Conservation (phyloP, 2,113 vertebrate species). For the Psilopsiagon aymara region DNA sequence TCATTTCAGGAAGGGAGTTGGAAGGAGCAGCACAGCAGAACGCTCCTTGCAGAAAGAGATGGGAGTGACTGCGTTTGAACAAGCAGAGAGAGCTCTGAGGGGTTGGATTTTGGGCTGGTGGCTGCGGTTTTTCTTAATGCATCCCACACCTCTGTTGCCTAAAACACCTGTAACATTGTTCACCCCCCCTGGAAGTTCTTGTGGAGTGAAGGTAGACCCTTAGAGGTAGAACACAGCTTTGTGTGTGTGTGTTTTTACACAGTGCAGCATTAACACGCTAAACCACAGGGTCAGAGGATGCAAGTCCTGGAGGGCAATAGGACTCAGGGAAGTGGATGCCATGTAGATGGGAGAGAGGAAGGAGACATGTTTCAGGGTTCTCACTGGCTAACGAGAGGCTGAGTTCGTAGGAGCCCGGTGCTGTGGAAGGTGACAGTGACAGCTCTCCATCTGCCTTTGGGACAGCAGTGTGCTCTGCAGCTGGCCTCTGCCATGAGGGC, state of each 20-base stretch:
- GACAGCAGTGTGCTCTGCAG: neutral
- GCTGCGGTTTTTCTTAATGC: neutral
- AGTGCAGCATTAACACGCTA: neutral
- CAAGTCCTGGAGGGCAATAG: neutral
- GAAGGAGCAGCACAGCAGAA: neutral
- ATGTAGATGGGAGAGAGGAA: neutral
- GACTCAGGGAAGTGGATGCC: neutral
- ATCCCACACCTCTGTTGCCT: neutral
- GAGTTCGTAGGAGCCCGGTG: neutral
- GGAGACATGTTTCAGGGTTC: neutral
- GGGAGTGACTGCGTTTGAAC: neutral
- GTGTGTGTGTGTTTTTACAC: neutral
- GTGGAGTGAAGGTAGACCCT: neutral
- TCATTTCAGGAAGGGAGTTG: neutral
- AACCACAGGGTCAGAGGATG: neutral
- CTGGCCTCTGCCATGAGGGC: neutral
- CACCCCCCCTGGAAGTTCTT: neutral
- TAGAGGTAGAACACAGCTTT: neutral
- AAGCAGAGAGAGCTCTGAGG: neutral
- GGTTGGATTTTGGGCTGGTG: neutral
- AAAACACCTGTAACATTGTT: neutral
- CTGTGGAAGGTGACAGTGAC: neutral
- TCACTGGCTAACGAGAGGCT: rapidly evolving
- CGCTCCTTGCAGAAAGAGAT: neutral
- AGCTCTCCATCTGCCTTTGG: neutral